Conservation (phyloP, 2,888 invertebrate genomes). For the Synergus laeviventris region DNA sequence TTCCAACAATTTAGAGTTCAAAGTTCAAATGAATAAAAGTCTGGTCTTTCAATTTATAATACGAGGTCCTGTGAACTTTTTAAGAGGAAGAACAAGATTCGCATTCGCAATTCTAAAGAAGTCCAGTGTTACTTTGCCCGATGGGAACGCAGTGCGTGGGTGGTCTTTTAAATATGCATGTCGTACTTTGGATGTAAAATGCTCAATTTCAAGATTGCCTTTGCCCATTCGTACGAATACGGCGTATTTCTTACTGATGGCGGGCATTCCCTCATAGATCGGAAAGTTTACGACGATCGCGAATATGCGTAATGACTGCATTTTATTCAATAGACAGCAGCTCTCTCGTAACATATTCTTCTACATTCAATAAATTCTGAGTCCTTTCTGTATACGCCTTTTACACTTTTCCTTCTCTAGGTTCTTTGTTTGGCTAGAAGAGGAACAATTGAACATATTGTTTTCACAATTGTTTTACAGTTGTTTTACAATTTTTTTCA, state of each 20-base stretch:
- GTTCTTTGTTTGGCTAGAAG: not conserved
- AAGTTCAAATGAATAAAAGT: conserved; percentile 31
- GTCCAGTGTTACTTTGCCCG: conserved; percentile 32
- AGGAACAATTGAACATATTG: not conserved
- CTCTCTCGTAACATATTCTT: not conserved
- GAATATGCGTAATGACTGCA: conserved; percentile 21
- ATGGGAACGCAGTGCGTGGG: conserved; percentile 33
- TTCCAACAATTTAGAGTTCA: conserved; percentile 22
- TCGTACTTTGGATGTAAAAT: conserved; percentile 34
- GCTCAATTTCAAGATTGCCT: conserved; percentile 40
- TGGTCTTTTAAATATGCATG: conserved; percentile 39
- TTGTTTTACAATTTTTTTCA: too few relatives aligned
- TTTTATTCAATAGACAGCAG: conserved; percentile 15
- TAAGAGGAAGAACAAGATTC: conserved; percentile 28
- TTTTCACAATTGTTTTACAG: not conserved
- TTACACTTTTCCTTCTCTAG: not conserved
- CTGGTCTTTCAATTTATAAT: conserved; percentile 6
- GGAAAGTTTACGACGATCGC: conserved; percentile 15
- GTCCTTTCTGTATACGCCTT: not conserved
- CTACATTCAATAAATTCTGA: not conserved
- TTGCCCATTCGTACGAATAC: conserved; percentile 34
- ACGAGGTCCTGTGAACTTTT: conserved; percentile 13
- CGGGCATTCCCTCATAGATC: conserved; percentile 26
- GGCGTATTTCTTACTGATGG: conserved; percentile 29
- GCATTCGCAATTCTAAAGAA: conserved; percentile 36